Evolutionary conservation across 2,113 vertebrate genomes (phyloP), one percentile per base, ranked within the genome.

Genomic region (Alaudala cheleensis): DNA sequence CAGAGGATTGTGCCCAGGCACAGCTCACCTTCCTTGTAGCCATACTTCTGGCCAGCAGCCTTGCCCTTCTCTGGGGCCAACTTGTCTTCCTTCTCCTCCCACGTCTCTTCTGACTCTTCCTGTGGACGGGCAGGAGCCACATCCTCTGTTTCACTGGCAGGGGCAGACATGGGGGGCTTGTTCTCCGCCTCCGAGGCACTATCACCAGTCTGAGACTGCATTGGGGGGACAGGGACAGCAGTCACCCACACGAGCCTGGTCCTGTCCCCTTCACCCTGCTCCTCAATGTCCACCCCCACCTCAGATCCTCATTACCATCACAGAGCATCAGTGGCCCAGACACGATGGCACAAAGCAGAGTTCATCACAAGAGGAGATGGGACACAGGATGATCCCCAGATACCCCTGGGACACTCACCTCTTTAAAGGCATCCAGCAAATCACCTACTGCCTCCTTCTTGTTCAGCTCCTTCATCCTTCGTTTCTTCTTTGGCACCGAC

Each of bases 61-160:
- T 99, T 98, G 94, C 98, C 98, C 88, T 99, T 99, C 96, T 99
- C 99, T 0, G 99, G 98, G 56, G 99, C 98, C 62, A 99, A 95
- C 89, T 99, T 99, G 95, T 99, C 99, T 82, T 99, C 99, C 92
- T 99, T 99, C 61, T 99, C 98, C 78, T 99, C 99, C 99, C 99
- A 99, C 0, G 99, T 99, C 95, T 99, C 98, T 20, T 99, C 99
- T 0, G 98, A 90, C 34, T 99, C 99, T 74, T 99, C 99, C 18
- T 97, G 97, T 14, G 97, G 83, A 37, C 95, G 90, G 20, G 96
- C 92, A 1, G 97, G 95, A 77, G 96, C 96, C 11, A 76, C 19
- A 0, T 97, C 97, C 86, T 98, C 98, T 1, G 76, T 80, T 81
- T 98, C 98, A 1, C 29, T 92, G 73, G 93, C 94, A 65, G 98